phyloP scores from a whole-genome alignment of 1,140 invertebrate species.

The Drosophila tropicalis region DNA sequence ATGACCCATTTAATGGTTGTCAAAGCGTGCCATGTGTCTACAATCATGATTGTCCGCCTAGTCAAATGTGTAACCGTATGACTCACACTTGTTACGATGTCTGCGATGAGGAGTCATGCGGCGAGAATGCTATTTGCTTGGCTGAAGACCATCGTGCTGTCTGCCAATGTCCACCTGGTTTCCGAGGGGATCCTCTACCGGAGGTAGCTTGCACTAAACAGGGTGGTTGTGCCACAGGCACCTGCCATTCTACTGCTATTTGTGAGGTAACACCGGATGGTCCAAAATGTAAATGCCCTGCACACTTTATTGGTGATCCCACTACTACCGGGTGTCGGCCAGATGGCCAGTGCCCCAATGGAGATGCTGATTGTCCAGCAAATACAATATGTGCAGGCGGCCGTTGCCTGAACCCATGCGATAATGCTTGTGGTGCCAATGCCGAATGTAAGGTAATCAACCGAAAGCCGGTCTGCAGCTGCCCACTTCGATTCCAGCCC shows the following conservation, averaged over 20 bases:
- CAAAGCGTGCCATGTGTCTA: conserved; percentile 92
- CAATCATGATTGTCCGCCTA: conserved; percentile 90
- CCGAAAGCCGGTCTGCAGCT: conserved; percentile 89
- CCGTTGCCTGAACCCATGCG: conserved; percentile 90
- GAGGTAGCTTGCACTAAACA: conserved; percentile 90
- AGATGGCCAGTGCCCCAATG: conserved; percentile 88
- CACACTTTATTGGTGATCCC: conserved; percentile 90
- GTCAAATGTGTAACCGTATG: conserved; percentile 91
- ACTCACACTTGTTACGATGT: conserved; percentile 92
- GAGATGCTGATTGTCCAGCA: conserved; percentile 89
- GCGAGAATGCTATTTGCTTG: conserved; percentile 93
- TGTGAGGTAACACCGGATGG: conserved; percentile 88
- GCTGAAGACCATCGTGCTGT: conserved; percentile 91
- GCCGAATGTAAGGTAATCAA: conserved; percentile 90
- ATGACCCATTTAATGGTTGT: conserved; percentile 89
- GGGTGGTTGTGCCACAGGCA: conserved; percentile 89
- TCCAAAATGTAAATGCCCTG: conserved; percentile 90
- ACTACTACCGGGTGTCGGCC: conserved; percentile 88
- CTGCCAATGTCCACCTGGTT: conserved; percentile 93
- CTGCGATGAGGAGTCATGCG: conserved; percentile 92
- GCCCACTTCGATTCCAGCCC: conserved; percentile 88
- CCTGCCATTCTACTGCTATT: conserved; percentile 91
- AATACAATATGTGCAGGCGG: conserved; percentile 89
- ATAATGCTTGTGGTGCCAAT: conserved; percentile 90
- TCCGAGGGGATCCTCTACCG: conserved; percentile 90